phyloP scores from a whole-genome alignment of 2,888 invertebrate species.

The Scrobipalpa atriplicella region DNA sequence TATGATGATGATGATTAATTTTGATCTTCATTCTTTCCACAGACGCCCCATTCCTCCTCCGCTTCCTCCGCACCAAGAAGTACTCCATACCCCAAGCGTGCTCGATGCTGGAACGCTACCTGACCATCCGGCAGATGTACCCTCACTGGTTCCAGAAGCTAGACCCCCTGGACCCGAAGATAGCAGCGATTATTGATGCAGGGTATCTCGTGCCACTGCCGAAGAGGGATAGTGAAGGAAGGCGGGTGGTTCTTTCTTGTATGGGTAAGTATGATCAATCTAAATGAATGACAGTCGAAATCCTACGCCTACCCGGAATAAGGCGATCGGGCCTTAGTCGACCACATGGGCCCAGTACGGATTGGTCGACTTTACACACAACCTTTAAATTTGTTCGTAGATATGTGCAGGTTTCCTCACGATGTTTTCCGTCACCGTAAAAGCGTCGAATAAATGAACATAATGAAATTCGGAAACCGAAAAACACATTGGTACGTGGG shows the following conservation, averaged over 20 bases:
- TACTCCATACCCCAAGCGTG: constrained; percentile 93
- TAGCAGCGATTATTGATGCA: constrained; percentile 90
- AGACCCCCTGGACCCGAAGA: constrained; percentile 89
- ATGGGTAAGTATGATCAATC: constrained; percentile 84
- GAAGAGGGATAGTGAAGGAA: constrained; percentile 88
- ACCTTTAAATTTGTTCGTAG: no score
- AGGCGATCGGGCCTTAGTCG: no score
- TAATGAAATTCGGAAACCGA: no score
- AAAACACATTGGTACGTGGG: no score
- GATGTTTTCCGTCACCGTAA: no score
- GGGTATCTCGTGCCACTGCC: constrained; percentile 90
- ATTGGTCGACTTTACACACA: no score
- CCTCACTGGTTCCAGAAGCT: constrained; percentile 93
- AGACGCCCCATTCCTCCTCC: constrained; percentile 91
- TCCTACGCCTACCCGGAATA: no score
- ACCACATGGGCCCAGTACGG: no score
- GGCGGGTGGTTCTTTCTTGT: constrained; percentile 90
- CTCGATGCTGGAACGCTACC: constrained; percentile 93
- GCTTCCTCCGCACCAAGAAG: constrained; percentile 94
- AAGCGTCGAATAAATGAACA: no score
- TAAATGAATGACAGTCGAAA: no score
- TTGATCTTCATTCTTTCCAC: constrained; percentile 43
- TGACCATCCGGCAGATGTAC: constrained; percentile 92
- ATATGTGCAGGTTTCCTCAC: no score
- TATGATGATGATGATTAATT: no score